phyloP scores from a whole-genome alignment of 1,140 invertebrate species.

The Tenebrio molitor region DNA sequence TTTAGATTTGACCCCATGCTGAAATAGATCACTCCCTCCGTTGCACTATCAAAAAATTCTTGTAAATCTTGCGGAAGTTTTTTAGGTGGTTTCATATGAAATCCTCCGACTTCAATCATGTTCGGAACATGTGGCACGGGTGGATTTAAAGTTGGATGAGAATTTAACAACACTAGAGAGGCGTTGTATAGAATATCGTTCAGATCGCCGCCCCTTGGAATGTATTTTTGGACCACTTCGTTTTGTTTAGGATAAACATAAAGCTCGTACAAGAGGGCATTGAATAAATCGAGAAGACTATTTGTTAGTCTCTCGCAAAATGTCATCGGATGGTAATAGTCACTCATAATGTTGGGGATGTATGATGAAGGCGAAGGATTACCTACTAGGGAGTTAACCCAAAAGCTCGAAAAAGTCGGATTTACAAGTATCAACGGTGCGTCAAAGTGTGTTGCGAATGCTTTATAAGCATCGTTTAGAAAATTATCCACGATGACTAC shows the following conservation, averaged over 20 bases:
- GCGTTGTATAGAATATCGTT: constrained; percentile 68
- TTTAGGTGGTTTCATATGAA: constrained; percentile 66
- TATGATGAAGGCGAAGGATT: constrained; percentile 65
- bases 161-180: constrained; percentile 71
- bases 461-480: constrained; percentile 17
- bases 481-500: constrained; percentile 14
- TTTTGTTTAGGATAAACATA: constrained; percentile 62
- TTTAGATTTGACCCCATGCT: constrained; percentile 72
- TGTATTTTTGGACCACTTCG: constrained; percentile 64
- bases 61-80: constrained; percentile 67
- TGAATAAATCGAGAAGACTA: constrained; percentile 53
- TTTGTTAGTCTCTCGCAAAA: constrained; percentile 67
- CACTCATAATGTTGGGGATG: constrained; percentile 59
- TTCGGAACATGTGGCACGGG: constrained; percentile 70
- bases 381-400: constrained; percentile 60
- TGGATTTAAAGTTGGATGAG: constrained; percentile 70
- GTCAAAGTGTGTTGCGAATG: constrained; percentile 31
- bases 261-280: constrained; percentile 35
- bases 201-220: constrained; percentile 68
- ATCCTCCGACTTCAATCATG: constrained; percentile 70
- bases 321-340: constrained; percentile 65
- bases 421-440: constrained; percentile 5
- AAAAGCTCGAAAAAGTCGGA: constrained; percentile 45
- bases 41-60: constrained; percentile 67
- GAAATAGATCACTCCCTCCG: constrained; percentile 71